phyloP scores from a whole-genome alignment of 2,888 invertebrate genomes.

The Argyresthia albistria region DNA sequence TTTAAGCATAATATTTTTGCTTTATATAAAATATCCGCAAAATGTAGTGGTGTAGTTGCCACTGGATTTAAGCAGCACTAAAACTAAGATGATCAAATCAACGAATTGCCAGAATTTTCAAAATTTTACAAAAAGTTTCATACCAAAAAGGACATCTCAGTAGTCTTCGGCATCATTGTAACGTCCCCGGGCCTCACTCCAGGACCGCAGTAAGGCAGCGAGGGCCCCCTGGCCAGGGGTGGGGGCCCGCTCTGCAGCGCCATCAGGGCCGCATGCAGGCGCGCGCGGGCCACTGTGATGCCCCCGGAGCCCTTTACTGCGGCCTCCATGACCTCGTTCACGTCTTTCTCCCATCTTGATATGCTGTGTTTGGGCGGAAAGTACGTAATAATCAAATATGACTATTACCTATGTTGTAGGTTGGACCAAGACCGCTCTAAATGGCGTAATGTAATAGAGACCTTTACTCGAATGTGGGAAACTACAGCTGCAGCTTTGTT shows the following conservation, averaged over 20 bases:
- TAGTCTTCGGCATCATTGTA: slow-evolving; percentile 63
- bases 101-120: too few relatives aligned
- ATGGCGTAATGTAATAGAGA: too few relatives aligned
- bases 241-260: slow-evolving; percentile 36
- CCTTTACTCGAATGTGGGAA: too few relatives aligned
- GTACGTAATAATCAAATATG: background rate
- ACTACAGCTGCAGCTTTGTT: too few relatives aligned
- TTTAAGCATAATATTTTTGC: too few relatives aligned
- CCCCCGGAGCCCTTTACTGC: slow-evolving; percentile 63
- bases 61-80: too few relatives aligned
- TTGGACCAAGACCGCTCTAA: too few relatives aligned
- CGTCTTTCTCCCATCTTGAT: slow-evolving; percentile 59
- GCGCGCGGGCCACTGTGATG: slow-evolving; percentile 48
- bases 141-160: slow-evolving; percentile 66
- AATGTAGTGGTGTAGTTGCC: too few relatives aligned
- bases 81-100: too few relatives aligned
- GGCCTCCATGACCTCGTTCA: slow-evolving; percentile 72
- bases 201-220: slow-evolving; percentile 74
- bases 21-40: too few relatives aligned
- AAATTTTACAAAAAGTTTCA: too few relatives aligned
- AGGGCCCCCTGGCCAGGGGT: slow-evolving; percentile 56
- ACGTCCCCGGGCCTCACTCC: slow-evolving; percentile 65
- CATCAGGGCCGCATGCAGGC: slow-evolving; percentile 52
- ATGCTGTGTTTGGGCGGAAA: slow-evolving; percentile 11
- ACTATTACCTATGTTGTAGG: too few relatives aligned